Evolutionary conservation across 2,797 vertebrate species (phyloP), one percentile per base, ranked within the genome.

Genomic region (Cyprinella venusta): DNA sequence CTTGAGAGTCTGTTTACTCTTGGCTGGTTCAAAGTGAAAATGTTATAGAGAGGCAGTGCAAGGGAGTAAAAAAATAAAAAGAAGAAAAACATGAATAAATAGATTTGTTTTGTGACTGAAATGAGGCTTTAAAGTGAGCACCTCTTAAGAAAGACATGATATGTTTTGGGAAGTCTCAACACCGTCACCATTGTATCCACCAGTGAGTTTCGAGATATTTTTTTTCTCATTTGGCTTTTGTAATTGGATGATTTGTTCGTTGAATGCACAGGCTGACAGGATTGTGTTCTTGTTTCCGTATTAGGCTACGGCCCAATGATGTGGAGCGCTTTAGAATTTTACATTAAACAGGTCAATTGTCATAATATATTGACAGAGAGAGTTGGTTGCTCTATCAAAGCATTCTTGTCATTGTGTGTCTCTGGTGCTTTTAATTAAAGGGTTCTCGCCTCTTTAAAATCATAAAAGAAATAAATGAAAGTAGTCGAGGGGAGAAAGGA

Each of bases 1-100:
- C 79, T 86, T 84, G 79, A 86, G 80, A 85, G 68, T 61, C 63
- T 85, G 83, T 88, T 90, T 87, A 87, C 80, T 87, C 74, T 83
- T 33, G 56, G 72, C 64, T 85, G 56, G 85, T 87, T 87, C 87
- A 88, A 88, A 88, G 81, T 83, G 77, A 88, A 88, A 88, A 79
- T 48, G 50, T 48, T 87, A 86, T 75, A 80, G 54, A 70, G 77
- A 89, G 61, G 69, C 75, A 67, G 76, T 81, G 79, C 75, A 30
- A 38, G 54, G n/a, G 59, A 64, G 59, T 61, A 52, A 59, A 78
- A 78, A 59, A 67, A 54, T 24, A 26, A 74, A 70, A 50, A 30
- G 64, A 71, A 16, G 30, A 72, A 81, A 83, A 74, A 76, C 67
- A 80, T 74, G 77, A 87, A 83, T 86, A 88, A 88, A 86, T 45